Percentiles rank a stretch among this genome's conserved stretches.
phyloP scores from a whole-genome alignment of 2,888 invertebrate genomes.

The Hyles lineata region DNA sequence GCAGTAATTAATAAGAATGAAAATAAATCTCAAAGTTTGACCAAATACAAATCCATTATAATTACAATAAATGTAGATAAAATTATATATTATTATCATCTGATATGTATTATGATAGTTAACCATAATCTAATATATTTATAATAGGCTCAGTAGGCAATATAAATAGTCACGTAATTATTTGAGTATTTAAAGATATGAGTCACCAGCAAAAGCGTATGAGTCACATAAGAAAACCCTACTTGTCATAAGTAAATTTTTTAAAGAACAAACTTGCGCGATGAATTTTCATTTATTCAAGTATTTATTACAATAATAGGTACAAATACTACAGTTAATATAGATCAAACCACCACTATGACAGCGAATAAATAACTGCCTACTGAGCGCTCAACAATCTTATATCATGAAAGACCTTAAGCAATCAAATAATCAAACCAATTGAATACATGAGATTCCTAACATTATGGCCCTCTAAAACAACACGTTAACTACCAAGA shows the following conservation, averaged over 20 bases:
- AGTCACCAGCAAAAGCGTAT: not conserved
- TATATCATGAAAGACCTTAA: not conserved
- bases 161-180: not conserved
- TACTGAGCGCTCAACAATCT: constrained; percentile 18
- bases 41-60: constrained; percentile 16
- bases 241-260: not conserved
- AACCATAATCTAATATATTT: constrained; percentile 30
- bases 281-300: too few relatives aligned
- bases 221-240: not conserved
- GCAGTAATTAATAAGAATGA: not conserved
- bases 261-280: not conserved
- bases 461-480: not conserved
- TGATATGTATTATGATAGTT: constrained; percentile 47
- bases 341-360: not conserved
- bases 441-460: not conserved
- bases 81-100: constrained; percentile 49
- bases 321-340: not conserved
- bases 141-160: constrained; percentile 12
- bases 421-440: not conserved
- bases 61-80: constrained; percentile 37
- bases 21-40: constrained; percentile 2
- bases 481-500: not conserved
- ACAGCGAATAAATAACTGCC: not conserved
- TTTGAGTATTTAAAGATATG: not conserved
- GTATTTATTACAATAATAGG: too few relatives aligned